A percentile compares a stretch with the other conserved stretches of the same genome.
These are phyloP conservation scores for Dicentrarchus labrax DNA, from an alignment of 2,113 vertebrate species.

Conservation along the genomic window DNA sequence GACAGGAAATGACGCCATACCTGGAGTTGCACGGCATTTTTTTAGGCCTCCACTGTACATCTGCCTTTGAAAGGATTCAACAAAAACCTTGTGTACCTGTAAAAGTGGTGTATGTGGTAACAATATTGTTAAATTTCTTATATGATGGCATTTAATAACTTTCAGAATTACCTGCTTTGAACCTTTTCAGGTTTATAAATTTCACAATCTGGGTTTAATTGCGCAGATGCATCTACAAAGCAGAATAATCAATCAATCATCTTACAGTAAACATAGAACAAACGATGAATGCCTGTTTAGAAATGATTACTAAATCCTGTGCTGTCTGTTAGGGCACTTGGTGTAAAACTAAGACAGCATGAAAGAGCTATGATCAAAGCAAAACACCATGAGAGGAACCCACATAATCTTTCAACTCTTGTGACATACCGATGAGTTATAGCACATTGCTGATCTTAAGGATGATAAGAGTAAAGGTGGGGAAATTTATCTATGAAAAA, in stretches of 20 bases:
- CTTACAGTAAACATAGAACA: background rate
- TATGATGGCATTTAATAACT: background rate
- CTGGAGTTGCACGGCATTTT: too few species aligned
- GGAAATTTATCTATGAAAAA: conserved; percentile 54
- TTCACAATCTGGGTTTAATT: background rate
- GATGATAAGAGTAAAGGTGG: conserved; percentile 66
- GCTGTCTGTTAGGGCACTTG: background rate
- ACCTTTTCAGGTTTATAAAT: too few species aligned
- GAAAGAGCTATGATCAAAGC: conserved; percentile 39
- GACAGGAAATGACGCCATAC: too few species aligned
- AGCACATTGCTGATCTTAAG: conserved; percentile 39
- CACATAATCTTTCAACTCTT: conserved; percentile 14
- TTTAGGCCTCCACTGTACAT: too few species aligned
- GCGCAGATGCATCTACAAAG: background rate
- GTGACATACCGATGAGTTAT: background rate
- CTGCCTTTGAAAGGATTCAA: background rate
- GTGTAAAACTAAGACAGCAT: background rate
- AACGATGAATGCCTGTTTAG: background rate
- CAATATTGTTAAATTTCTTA: background rate
- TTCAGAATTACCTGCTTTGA: background rate
- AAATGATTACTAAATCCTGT: background rate
- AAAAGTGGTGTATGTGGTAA: background rate
- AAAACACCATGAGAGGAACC: conserved; percentile 4
- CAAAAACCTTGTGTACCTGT: too few species aligned
- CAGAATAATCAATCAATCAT: background rate